phyloP scores from a whole-genome alignment of 2,888 invertebrate genomes.

The Luperina nickerlii region DNA sequence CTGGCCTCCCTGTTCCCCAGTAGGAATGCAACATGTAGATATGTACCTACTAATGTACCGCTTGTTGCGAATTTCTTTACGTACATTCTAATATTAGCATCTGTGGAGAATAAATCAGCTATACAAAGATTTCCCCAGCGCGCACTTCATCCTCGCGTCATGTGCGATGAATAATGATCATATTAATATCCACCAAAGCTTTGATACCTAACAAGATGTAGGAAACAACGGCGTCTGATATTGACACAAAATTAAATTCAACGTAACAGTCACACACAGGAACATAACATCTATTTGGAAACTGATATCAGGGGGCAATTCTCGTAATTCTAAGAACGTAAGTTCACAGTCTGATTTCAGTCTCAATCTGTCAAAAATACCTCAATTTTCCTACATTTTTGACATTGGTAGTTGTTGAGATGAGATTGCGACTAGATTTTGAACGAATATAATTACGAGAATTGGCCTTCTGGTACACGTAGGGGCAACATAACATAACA shows the following conservation, averaged over 20 bases:
- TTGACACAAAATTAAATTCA: not conserved
- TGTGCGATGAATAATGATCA: conserved; percentile 23
- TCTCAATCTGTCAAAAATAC: too few species aligned
- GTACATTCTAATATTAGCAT: conserved; percentile 16
- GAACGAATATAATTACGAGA: too few species aligned
- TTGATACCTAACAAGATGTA: not conserved
- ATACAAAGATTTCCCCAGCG: conserved; percentile 11
- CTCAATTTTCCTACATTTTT: too few species aligned
- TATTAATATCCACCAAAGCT: not conserved
- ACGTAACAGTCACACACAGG: not conserved
- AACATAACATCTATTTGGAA: not conserved
- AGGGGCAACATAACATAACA: not conserved
- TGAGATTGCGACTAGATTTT: too few species aligned
- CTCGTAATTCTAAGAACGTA: too few species aligned
- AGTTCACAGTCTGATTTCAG: too few species aligned
- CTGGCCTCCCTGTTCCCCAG: not conserved
- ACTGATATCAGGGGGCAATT: not conserved
- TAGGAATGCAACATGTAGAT: not conserved
- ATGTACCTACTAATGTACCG: not conserved
- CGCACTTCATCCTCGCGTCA: not conserved
- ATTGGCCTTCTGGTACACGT: too few species aligned
- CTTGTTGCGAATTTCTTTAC: conserved; percentile 13
- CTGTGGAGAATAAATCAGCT: conserved; percentile 30
- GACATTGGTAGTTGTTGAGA: too few species aligned
- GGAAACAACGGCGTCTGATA: not conserved